Evolutionary conservation across 2,797 vertebrate species (phyloP).

Genomic region (Cetoscarus ocellatus): DNA sequence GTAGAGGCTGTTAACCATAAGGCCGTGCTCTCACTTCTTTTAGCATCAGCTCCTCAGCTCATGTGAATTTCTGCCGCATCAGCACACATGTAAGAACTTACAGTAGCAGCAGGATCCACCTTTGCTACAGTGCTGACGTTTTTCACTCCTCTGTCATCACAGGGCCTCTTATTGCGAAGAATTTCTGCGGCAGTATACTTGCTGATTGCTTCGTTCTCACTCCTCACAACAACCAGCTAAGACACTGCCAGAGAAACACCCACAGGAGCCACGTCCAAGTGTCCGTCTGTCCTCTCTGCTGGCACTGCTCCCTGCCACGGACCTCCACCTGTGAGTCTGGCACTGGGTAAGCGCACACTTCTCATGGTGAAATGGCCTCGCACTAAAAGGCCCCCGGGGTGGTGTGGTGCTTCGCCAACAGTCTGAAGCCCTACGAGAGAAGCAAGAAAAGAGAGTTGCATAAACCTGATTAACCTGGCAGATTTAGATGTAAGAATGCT

Average conservation of each 20-base stretch:
- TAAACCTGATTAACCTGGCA: conserved; percentile 1
- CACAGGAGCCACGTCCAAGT: conserved; percentile 86
- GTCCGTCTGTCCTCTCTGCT: conserved; percentile 3
- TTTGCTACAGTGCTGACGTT: conserved; percentile 6
- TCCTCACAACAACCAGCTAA: conserved; percentile 99
- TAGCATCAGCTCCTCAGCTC: conserved; percentile 20
- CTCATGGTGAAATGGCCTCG: conserved; percentile 3
- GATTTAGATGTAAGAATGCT: neutral
- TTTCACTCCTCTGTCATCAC: conserved; percentile 19
- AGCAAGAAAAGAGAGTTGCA: conserved; percentile 20
- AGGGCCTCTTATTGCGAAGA: conserved; percentile 88
- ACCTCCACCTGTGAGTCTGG: conserved; percentile 47
- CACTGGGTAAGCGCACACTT: conserved; percentile 4
- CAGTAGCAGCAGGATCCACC: conserved; percentile 24
- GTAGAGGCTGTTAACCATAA: conserved; percentile 28
- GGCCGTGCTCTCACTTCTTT: conserved; percentile 30
- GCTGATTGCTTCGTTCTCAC: conserved; percentile 99
- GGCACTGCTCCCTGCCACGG: conserved; percentile 1
- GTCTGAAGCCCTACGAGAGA: conserved; percentile 55
- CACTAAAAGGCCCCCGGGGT: neutral
- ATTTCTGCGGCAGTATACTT: conserved; percentile 99
- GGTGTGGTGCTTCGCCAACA: conserved; percentile 28
- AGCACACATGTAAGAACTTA: conserved; percentile 34
- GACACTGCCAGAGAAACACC: conserved; percentile 99
- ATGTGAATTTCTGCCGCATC: conserved; percentile 20